phyloP scores from a whole-genome alignment of 1,140 invertebrate genomes.

The Drosophila oshimai region DNA sequence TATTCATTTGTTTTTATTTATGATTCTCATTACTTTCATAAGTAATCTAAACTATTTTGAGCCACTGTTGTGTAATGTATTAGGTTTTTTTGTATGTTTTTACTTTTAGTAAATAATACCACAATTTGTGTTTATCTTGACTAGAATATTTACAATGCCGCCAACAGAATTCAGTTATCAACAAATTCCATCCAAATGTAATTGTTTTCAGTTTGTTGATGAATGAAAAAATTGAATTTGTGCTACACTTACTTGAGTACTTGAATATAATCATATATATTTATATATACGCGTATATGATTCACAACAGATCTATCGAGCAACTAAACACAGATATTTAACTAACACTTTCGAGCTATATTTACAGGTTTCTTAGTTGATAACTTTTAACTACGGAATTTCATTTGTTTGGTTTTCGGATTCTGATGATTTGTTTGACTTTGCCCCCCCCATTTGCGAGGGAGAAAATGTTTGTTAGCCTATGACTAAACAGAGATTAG shows the following conservation, averaged over 20 bases:
- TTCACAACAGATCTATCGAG: slow-evolving; percentile 65
- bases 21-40: slow-evolving; percentile 15
- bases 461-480: slow-evolving; percentile 10
- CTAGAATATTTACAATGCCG: slow-evolving; percentile 48
- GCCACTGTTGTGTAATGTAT: slow-evolving; percentile 29
- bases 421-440: slow-evolving; percentile 36
- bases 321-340: slow-evolving; percentile 65
- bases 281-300: slow-evolving; percentile 41
- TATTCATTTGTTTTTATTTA: slow-evolving; percentile 39
- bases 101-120: slow-evolving; percentile 73
- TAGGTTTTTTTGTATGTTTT: slow-evolving; percentile 19
- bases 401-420: slow-evolving; percentile 26
- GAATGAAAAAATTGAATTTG: slow-evolving; percentile 61
- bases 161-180: slow-evolving; percentile 4
- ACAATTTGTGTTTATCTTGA: slow-evolving; percentile 42
- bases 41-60: slow-evolving; percentile 45
- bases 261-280: slow-evolving; percentile 26
- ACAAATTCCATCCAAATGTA: slow-evolving; percentile 37
- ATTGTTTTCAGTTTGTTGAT: slow-evolving; percentile 26
- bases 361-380: slow-evolving; percentile 35
- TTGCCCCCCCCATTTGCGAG: not conserved
- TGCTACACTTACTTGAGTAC: slow-evolving; percentile 62
- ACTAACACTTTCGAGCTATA: slow-evolving; percentile 54
- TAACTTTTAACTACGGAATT: slow-evolving; percentile 41
- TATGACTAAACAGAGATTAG: slow-evolving; percentile 72